Evolutionary conservation across 2,888 invertebrate species (phyloP), one percentile per base, ranked within the genome.

Genomic region (Acronicta leporina): DNA sequence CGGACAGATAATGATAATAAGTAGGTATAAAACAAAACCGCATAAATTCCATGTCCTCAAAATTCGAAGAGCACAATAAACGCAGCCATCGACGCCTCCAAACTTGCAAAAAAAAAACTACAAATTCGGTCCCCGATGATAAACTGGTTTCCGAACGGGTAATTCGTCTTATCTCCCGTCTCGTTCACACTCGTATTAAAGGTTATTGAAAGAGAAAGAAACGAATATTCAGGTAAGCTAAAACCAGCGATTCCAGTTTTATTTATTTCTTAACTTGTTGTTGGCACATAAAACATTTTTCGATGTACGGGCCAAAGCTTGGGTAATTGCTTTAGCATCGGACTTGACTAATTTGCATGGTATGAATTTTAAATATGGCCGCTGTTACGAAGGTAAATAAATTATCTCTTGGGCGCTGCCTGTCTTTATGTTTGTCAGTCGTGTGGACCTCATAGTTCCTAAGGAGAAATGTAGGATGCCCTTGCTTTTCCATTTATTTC

Each of bases 221-320:
- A 60, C 44, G 50, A 50, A 13, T 43, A 65, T n/a, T 48, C 68
- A 69, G 79, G 73, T 71, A 78, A 52, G 65, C 73, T 71, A 85
- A 88, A 92, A 89, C 88, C 83, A 81, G 90, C 80, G 79, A 67
- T 76, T 80, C 87, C 81, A 84, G 84, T 90, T 90, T 90, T 91
- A 92, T 92, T 91, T 92, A 92, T 93, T 92, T 93, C 92, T 93
- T 92, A 92, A 92, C 92, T 92, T 91, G 89, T 87, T 86, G 82
- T 85, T 80, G 80, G 79, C 85, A 87, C 87, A 91, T 90, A 90
- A 92, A 91, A 77, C 83, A 90, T 88, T 88, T 89, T 90, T 90
- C 84, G 86, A 89, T 90, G 90, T 90, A 89, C 80, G 79, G 75
- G 68, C 79, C 76, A 85, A 86, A 81, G 81, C 82, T 82, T 83